phyloP scores from a whole-genome alignment of 2,888 invertebrate species.

The Criorhina ranunculi region DNA sequence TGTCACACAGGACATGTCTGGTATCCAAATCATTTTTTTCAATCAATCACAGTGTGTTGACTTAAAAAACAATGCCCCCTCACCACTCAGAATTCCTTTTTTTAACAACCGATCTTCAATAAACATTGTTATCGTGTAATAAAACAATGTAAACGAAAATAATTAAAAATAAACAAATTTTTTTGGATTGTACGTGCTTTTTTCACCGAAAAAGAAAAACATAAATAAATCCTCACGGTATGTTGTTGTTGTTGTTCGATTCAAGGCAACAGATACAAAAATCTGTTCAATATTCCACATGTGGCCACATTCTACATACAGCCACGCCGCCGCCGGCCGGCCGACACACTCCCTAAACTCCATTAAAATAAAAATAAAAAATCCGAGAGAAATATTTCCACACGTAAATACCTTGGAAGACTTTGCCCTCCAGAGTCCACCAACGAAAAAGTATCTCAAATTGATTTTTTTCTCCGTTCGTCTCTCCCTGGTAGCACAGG shows the following conservation, averaged over 20 bases:
- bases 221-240: slow-evolving; percentile 31
- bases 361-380: slow-evolving; percentile 41
- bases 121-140: slow-evolving; percentile 44
- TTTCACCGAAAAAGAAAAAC: slow-evolving; percentile 33
- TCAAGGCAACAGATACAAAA: slow-evolving; percentile 9
- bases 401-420: slow-evolving; percentile 30
- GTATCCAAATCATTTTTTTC: slow-evolving; percentile 9
- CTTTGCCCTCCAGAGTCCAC: slow-evolving; percentile 21
- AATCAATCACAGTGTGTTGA: slow-evolving; percentile 32
- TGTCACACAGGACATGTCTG: background rate
- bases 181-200: slow-evolving; percentile 62
- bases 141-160: slow-evolving; percentile 74
- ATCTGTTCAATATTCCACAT: slow-evolving; percentile 69
- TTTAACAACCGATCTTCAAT: slow-evolving; percentile 45
- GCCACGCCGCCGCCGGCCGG: background rate
- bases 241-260: slow-evolving; percentile 27
- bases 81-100: slow-evolving; percentile 10
- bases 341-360: slow-evolving; percentile 31
- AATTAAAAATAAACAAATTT: slow-evolving; percentile 73
- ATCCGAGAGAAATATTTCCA: slow-evolving; percentile 13
- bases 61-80: slow-evolving; percentile 12
- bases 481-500: background rate
- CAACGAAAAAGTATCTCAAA: slow-evolving; percentile 44
- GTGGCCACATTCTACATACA: slow-evolving; percentile 31
- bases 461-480: slow-evolving; percentile 59